Evolutionary conservation across 2,888 invertebrate genomes (phyloP).

Genomic region (Protophormia terraenovae): DNA sequence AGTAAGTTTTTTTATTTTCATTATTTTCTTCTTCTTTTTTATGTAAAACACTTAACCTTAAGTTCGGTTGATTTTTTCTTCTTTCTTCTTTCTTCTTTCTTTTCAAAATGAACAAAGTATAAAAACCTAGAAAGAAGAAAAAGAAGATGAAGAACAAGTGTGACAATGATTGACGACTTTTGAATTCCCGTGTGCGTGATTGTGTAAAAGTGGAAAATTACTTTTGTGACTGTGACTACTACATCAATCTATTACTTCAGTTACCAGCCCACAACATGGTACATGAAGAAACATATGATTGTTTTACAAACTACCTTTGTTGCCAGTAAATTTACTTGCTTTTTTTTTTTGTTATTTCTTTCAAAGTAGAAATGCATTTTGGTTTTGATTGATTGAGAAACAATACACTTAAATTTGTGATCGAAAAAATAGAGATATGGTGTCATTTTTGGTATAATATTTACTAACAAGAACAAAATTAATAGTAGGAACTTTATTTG

Average conservation of each 20-base stretch:
- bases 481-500: not conserved
- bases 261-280: constrained; percentile 14
- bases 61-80: not conserved
- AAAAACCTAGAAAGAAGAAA: not conserved
- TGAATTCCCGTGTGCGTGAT: constrained; percentile 56
- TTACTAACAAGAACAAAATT: too few species aligned
- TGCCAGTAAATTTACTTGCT: not conserved
- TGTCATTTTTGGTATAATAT: too few species aligned
- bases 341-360: not conserved
- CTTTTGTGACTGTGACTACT: constrained; percentile 44
- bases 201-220: constrained; percentile 56
- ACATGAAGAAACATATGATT: constrained; percentile 25
- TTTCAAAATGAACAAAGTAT: not conserved
- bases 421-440: not conserved
- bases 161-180: constrained; percentile 65
- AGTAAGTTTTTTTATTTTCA: not conserved
- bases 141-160: constrained; percentile 6
- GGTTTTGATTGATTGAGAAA: constrained; percentile 53
- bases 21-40: not conserved
- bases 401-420: constrained; percentile 24
- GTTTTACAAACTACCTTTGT: constrained; percentile 22
- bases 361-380: constrained; percentile 14
- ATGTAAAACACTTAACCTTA: constrained; percentile 23
- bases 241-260: constrained; percentile 33
- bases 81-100: not conserved